Percentiles rank a stretch among this genome's conserved stretches.
Conservation (phyloP, 2,113 vertebrate genomes). For the Limnothrissa miodon region DNA sequence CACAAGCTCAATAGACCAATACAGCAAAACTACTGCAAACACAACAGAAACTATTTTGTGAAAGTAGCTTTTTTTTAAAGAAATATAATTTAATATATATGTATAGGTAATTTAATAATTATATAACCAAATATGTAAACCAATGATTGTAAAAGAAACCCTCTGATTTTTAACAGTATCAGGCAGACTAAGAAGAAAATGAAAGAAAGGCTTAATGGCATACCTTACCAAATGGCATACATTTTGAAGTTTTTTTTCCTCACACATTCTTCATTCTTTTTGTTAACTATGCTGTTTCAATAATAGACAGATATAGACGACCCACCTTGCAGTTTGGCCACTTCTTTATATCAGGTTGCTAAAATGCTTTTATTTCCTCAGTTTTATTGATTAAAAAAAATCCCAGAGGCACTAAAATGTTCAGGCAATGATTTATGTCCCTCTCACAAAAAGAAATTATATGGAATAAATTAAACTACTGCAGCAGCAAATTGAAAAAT, state of each 20-base stretch:
- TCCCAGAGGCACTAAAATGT: conserved; percentile 87
- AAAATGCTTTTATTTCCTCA: conserved; percentile 73
- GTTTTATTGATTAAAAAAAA: conserved; percentile 81
- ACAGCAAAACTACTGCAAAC: conserved; percentile 74
- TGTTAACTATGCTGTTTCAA: background rate
- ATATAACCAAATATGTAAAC: background rate
- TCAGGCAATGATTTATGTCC: conserved; percentile 99
- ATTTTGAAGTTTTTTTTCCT: too few relatives aligned
- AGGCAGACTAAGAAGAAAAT: background rate
- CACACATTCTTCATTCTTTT: background rate
- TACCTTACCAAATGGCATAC: background rate
- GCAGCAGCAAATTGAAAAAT: conserved; percentile 99
- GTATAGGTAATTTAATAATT: too few relatives aligned
- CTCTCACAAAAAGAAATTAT: conserved; percentile 99
- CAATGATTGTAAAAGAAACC: conserved; percentile 7
- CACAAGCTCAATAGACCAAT: conserved; percentile 72
- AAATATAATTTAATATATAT: background rate
- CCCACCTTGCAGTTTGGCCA: background rate
- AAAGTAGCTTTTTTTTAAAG: background rate
- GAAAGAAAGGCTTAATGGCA: background rate
- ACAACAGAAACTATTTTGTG: conserved; percentile 58
- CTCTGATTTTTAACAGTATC: conserved; percentile 10
- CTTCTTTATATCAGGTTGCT: conserved; percentile 48
- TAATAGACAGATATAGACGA: background rate
- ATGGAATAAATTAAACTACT: conserved; percentile 99